Percentiles rank a stretch among this genome's conserved stretches.
Evolutionary conservation across 1,140 invertebrate species (phyloP).

Genomic region (Drosophila kurseongensis): DNA sequence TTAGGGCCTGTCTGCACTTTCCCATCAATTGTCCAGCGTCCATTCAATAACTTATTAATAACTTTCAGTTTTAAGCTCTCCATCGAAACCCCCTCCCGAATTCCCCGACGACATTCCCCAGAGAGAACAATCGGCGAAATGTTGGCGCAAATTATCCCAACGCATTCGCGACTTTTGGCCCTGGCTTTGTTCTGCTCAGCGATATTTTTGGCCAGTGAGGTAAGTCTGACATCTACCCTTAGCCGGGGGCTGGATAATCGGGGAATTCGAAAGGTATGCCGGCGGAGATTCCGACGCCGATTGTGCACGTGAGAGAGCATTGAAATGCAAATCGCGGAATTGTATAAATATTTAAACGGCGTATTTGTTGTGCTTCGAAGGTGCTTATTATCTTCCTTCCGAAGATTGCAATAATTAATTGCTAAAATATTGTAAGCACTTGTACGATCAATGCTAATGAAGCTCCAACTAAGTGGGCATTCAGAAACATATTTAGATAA

Average conservation of each 20-base stretch:
- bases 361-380: constrained; percentile 33
- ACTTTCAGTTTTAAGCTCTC: constrained; percentile 35
- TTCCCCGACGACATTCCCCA: neutral
- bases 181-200: constrained; percentile 65
- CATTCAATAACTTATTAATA: constrained; percentile 47
- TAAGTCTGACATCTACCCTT: constrained; percentile 55
- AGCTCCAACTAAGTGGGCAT: constrained; percentile 18
- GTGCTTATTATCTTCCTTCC: constrained; percentile 54
- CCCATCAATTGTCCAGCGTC: constrained; percentile 45
- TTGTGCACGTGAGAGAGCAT: constrained; percentile 57
- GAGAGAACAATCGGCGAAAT: constrained; percentile 45
- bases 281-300: constrained; percentile 20
- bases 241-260: constrained; percentile 22
- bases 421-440: constrained; percentile 35
- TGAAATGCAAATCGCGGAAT: constrained; percentile 69
- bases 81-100: constrained; percentile 1
- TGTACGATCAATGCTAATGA: constrained; percentile 39
- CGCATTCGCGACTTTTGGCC: constrained; percentile 54
- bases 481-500: constrained; percentile 11
- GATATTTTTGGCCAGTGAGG: constrained; percentile 73
- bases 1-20: constrained; percentile 55
- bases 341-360: constrained; percentile 60
- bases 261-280: constrained; percentile 32
- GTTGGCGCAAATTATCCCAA: constrained; percentile 38
- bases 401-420: constrained; percentile 65